Evolutionary conservation across 2,888 invertebrate genomes (phyloP), one percentile per base, ranked within the genome.

Genomic region (Sminthurides aquaticus): DNA sequence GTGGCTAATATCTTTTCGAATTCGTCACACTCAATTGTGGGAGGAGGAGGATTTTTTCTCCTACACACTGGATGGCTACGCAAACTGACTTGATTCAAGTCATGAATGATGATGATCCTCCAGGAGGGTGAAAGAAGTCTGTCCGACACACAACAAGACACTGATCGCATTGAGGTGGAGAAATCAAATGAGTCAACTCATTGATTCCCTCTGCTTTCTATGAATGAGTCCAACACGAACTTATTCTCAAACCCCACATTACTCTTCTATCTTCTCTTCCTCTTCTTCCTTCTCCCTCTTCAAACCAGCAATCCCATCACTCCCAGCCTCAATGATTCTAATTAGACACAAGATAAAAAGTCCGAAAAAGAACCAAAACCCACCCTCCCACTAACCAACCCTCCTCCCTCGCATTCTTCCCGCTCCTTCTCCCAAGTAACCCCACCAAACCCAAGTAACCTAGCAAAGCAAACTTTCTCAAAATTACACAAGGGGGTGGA

Each of bases 1-100:
- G 64, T 59, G 52, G 26, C 15, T 8, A 56, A 24, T 11, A 34
- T n/a, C 15, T n/a, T n/a, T 20, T 22, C 49, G 63, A 63, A 59
- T 64, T 59, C 64, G 64, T 64, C 59, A 59, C 64, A 58, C 59
- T 59, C 64, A 64, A 64, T 64, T 64, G 64, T 64, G 55, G 25
- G 63, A 63, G 63, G 58, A 34, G 22, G 56, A 62, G 62, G 48
- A 56, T 63, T 55, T 54, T 62, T 28, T 54, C 43, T 34, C 8
- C 43, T 15, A 34, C 43, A 34, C 43, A 11, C 5, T 34, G 43
- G 43, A 34, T 34, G 43, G 43, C 43, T 34, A 34, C 43, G 43
- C 8, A 34, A 15, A 34, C 43, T 34, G 43, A 34, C 43, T 34
- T 34, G 43, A 34, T 34, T 34, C 43, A 34, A 34, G 43, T 34